Base-by-base conservation (phyloP, 2,888 invertebrate species). In the Lochmaea capreae region DNA sequence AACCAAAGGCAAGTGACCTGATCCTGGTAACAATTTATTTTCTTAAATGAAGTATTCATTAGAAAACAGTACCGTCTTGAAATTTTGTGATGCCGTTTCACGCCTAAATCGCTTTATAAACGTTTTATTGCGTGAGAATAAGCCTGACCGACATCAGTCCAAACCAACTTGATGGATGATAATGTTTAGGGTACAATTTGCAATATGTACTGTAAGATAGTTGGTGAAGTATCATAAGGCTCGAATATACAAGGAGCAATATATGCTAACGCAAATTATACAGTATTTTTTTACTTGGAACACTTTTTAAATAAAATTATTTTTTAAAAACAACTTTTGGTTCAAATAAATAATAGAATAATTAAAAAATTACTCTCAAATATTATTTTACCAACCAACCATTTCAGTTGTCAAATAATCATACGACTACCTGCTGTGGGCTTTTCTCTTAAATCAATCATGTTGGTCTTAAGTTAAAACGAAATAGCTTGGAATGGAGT, bases 41-140 rank as follows among this genome's bases (percentile, higher is more conserved):
- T 70, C 65, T 43, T 49, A 66, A 73, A 70, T 70, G 26, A 69
- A 72, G 63, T 67, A 46, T 54, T 72, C 67, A 57, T 72, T 67
- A 57, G 72, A 62, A 71, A 67, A 69, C 61, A 69, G 73, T 73
- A 65, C 59, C 65, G 73, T 68, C 65, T 69, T 67, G 12, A 59
- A 73, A 57, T 65, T 62, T 71, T 67, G 63, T 66, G 71, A 71
- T 71, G 71, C 71, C 58, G 65, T 71, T 71, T 71, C 65, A 71
- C 65, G 57, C 65, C 65, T 71, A 71, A 71, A 71, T 71, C 65
- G 71, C 43, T 71, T 71, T 71, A 71, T 71, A 71, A 71, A 71
- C 71, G 65, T 65, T 71, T 71, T 71, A 71, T 71, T 71, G 71
- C 71, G 71, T 71, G 71, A 65, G 71, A 65, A 63, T 63, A 18